Base-by-base conservation (phyloP, 1,140 invertebrate species). In the Subanguina moxae region DNA sequence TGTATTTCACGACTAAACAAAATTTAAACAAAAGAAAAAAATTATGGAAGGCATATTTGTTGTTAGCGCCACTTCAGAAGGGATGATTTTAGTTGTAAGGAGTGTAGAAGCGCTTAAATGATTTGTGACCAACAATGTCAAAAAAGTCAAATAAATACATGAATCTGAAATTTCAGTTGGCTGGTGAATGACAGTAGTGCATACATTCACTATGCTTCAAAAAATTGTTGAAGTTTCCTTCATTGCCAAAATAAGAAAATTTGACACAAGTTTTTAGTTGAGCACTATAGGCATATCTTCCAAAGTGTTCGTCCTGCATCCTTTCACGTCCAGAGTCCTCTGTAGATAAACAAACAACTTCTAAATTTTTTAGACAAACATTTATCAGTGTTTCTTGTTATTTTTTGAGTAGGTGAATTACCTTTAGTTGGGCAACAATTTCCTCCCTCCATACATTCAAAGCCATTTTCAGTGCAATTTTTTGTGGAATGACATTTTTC, bases 191-290 rank as follows among this genome's bases (percentile, higher is more conserved):
- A 15, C 58, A 61, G 28, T 25, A 61, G n/a, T 28, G 58, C 19
- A 61, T 65, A 57, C 73, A 74, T 38, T 76, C 73, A 28, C 27
- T 11, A 48, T 59, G 72, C 15, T 32, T 64, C 57, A 28, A 23
- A 58, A 74, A 74, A 48, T 78, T 76, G 56, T 74, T 74, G 48
- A 78, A 74, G 57, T 78, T 74, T 17, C 76, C 73, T 28, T 45
- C 68, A 38, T 30, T 43, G 27, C 73, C 73, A 52, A 74, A 74
- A 42, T 78, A 74, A 7, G 75, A 78, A 46, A 74, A 74, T 23
- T 63, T 76, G 19, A 64, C 71, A 52, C 73, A 74, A n/a, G 42
- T 57, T 0, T 67, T 62, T 0, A 74, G 57, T 15, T 32, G 21
- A 1, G 30, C 21, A 27, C 74, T 46, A 23, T 38, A 74, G 17